A percentile compares a stretch with the other conserved stretches of the same genome.
These are phyloP conservation scores for Falco peregrinus DNA, from an alignment of 2,797 vertebrate genomes.

Conservation along the genomic window DNA sequence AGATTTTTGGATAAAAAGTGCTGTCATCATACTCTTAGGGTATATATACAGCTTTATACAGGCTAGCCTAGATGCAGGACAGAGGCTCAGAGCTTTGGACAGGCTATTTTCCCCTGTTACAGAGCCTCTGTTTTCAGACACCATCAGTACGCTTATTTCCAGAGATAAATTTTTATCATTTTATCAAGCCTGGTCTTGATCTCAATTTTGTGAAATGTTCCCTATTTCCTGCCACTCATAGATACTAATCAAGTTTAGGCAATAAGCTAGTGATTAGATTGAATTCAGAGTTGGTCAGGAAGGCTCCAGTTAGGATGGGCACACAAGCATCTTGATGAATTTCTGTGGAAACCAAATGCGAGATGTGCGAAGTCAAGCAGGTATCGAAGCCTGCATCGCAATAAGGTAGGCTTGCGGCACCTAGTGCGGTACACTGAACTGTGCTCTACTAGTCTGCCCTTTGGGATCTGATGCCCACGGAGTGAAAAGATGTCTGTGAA, in stretches of 20 bases:
- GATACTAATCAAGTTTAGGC: neutral
- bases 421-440: neutral
- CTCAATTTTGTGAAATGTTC: neutral
- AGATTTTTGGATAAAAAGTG: neutral
- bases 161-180: constrained; percentile 2
- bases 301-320: neutral
- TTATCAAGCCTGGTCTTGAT: neutral
- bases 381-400: neutral
- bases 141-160: neutral
- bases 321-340: neutral
- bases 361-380: neutral
- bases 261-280: neutral
- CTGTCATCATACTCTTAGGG: neutral
- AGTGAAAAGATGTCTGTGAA: neutral
- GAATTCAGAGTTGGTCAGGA: neutral
- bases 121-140: neutral
- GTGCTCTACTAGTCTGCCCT: neutral
- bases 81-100: neutral
- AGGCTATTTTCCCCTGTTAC: neutral
- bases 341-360: neutral
- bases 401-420: neutral
- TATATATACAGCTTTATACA: neutral
- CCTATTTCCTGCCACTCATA: neutral
- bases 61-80: neutral
- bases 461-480: neutral